Percentiles rank a stretch among this genome's conserved stretches.
Evolutionary conservation across 2,113 vertebrate species (phyloP).

Genomic region (Protomyctophum bolini): DNA sequence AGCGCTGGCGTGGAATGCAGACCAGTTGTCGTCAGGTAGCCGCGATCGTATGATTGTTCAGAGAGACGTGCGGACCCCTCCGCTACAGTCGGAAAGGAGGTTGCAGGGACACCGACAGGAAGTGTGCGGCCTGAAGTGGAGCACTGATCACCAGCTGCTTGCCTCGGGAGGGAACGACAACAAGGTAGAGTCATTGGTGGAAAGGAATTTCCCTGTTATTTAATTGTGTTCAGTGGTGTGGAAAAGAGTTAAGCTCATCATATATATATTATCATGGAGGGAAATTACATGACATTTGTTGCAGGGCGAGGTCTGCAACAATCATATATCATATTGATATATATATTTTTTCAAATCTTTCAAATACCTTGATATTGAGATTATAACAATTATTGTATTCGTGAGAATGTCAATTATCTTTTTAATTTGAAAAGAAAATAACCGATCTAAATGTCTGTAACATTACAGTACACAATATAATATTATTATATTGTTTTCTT

Average conservation of each 20-base stretch:
- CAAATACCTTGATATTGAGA: no score
- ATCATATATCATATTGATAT: no score
- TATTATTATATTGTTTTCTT: no score
- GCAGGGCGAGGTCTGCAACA: background rate
- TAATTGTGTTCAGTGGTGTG: background rate
- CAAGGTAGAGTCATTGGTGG: conserved; percentile 80
- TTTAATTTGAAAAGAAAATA: no score
- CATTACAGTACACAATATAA: no score
- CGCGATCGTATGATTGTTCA: conserved; percentile 96
- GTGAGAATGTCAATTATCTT: no score
- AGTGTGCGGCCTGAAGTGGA: conserved; percentile 98
- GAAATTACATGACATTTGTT: background rate
- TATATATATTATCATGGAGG: background rate
- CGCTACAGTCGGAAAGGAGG: conserved; percentile 92
- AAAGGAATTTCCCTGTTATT: no score
- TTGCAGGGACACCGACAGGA: conserved; percentile 98
- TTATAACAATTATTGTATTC: no score
- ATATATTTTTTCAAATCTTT: no score
- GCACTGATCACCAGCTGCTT: conserved; percentile 96
- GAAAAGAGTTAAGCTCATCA: no score
- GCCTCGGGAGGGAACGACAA: conserved; percentile 99
- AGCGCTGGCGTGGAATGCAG: conserved; percentile 96
- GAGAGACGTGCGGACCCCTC: conserved; percentile 91
- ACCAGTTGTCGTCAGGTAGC: conserved; percentile 95
- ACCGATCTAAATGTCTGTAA: no score